Evolutionary conservation across 1,140 invertebrate species (phyloP), one percentile per base, ranked within the genome.

Genomic region (Diorhabda sublineata): DNA sequence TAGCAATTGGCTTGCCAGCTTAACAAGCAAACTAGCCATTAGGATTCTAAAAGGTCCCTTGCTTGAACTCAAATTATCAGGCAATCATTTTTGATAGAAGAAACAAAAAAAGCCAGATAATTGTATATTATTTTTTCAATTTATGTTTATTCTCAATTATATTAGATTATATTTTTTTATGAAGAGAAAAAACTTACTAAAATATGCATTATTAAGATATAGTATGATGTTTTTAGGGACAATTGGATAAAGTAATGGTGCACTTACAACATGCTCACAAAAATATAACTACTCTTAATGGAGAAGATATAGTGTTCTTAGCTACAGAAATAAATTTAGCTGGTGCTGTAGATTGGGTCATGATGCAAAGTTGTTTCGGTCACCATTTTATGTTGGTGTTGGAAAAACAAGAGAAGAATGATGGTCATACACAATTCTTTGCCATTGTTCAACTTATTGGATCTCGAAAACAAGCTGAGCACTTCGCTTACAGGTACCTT

Each of bases 281-380:
- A 84, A 98, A 96, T 76, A 99, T 99, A 73, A 99, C 98, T 3
- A 99, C 98, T 58, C 85, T 99, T 73, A 92, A 95, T 87, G 88
- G 92, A 8, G 98, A 99, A 84, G 98, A 99, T 81, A 99, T 99
- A 78, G 98, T 99, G 57, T 99, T 99, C 82, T 85, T 99, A 73
- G 98, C 98, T 2, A 99, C 98, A 57, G 98, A 99, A 83, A 99
- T 99, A 64, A 99, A 99, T 84, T 86, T 99, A 71, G 97, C 97
- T 61, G 98, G 98, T 68, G 98, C 98, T 67, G 98, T 99, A 2
- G 98, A 99, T 81, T 99, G 98, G 98, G 98, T 99, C 0, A 99
- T 99, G 98, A 99, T 99, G 97, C 98, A 99, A 81, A 97, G 95
- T 6, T 99, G 98, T 83, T 99, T 98, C 82, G 95, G 94, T 66